Evolutionary conservation across 2,888 invertebrate species (phyloP), one percentile per base, ranked within the genome.

Genomic region (Tachina grossa): DNA sequence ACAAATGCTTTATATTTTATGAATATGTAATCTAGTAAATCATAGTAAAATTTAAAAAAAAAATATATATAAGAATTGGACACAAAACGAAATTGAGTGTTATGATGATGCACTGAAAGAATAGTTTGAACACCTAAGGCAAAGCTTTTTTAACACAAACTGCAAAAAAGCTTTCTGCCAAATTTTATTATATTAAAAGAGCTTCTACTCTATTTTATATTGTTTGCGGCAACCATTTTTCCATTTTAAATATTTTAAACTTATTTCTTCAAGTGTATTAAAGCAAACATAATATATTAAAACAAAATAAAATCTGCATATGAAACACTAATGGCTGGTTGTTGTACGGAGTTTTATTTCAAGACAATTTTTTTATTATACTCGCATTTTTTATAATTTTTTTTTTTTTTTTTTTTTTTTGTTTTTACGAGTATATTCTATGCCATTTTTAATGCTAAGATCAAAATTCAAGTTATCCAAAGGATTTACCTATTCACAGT

Each of bases 1-100:
- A 63, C 9, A 65, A 83, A 77, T 77, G 72, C 65, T 49, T 72
- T 77, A 72, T 66, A 77, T 81, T 81, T 81, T 83, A 83, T 83
- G 83, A 83, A 83, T 83, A 77, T 77, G 83, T 83, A 72, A 83
- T 77, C 55, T 51, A 69, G 83, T 83, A 83, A 83, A 83, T 83
- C 77, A 83, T 83, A 19, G 49, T 53, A 51, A 66, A 71, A 14
- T 61, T 45, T 9, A 39, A 53, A 68, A 43, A 51, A 43, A 16
- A 47, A 51, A 68, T 49, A 59, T 31, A 16, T 47, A 51, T 9
- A n/a, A n/a, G 19, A 71, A 39, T 79, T 53, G 22, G 16, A 66
- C 39, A 59, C 41, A 47, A 57, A 47, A 76, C 16, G 14, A 55
- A 65, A 19, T 19, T 41, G 9, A 5, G 31, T 49, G 8, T 65